Conservation (phyloP, 2,888 invertebrate species). For the Caenorhabditis doughertyi region DNA sequence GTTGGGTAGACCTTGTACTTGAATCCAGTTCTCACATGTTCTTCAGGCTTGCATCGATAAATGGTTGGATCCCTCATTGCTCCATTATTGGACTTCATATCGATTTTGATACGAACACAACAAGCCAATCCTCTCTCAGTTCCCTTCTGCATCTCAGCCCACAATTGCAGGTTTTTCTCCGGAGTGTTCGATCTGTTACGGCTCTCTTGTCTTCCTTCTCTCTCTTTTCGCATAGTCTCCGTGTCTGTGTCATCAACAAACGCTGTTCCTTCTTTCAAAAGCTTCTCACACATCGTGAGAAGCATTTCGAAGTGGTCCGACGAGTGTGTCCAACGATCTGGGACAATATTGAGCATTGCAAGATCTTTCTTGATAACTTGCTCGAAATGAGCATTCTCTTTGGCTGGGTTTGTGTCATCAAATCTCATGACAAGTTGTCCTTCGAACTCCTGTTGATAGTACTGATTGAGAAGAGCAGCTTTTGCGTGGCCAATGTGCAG, state of each 20-base stretch:
- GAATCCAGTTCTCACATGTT: conserved; percentile 93
- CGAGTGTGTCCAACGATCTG: conserved; percentile 94
- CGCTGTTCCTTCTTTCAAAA: conserved; percentile 91
- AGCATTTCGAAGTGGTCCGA: conserved; percentile 97
- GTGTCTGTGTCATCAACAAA: conserved; percentile 97
- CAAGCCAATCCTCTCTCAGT: conserved; percentile 90
- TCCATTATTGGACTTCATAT: too few relatives aligned
- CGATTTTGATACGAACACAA: conserved; percentile 97
- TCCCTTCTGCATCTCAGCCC: conserved; percentile 96
- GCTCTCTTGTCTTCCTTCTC: conserved; percentile 93
- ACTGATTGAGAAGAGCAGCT: conserved; percentile 97
- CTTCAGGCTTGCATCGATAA: conserved; percentile 96
- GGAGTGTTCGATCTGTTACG: conserved; percentile 86
- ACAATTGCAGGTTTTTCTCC: conserved; percentile 91
- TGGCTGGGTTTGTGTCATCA: conserved; percentile 99
- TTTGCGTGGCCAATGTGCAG: conserved; percentile 99
- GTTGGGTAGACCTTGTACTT: conserved; percentile 99
- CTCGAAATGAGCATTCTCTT: conserved; percentile 97
- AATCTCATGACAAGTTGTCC: conserved; percentile 98
- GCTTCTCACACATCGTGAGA: conserved; percentile 90
- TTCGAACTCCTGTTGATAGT: conserved; percentile 94
- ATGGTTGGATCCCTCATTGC: conserved; percentile 98
- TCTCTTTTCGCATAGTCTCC: conserved; percentile 94
- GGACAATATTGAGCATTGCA: conserved; percentile 92
- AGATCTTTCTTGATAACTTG: conserved; percentile 95